phyloP scores from a whole-genome alignment of 2,888 invertebrate genomes.

The Cecidostiba fungosa region DNA sequence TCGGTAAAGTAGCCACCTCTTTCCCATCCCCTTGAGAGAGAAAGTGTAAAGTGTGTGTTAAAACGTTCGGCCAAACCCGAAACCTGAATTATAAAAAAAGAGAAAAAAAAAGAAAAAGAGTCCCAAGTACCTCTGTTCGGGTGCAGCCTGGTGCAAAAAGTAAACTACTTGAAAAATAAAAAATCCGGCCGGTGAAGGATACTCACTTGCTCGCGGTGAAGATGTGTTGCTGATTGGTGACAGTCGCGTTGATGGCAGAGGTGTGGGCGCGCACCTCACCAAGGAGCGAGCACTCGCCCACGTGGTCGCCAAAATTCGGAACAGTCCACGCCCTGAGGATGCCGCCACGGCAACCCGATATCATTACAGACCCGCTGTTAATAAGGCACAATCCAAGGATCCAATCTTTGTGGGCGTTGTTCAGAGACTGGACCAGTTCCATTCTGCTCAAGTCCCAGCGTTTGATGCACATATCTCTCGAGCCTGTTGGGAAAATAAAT shows the following conservation, averaged over 20 bases:
- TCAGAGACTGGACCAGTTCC: conserved; percentile 85
- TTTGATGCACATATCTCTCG: conserved; percentile 92
- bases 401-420: conserved; percentile 94
- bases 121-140: conserved; percentile 34
- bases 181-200: conserved; percentile 32
- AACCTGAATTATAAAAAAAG: conserved; percentile 21
- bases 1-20: conserved; percentile 30
- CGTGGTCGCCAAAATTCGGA: conserved; percentile 78
- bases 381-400: conserved; percentile 87
- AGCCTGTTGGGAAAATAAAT: conserved; percentile 79
- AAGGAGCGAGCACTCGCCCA: conserved; percentile 84
- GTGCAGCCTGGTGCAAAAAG: conserved; percentile 26
- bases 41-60: conserved; percentile 48
- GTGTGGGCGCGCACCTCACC: conserved; percentile 87
- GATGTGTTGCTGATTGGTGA: conserved; percentile 84
- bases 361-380: conserved; percentile 82
- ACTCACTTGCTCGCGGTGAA: conserved; percentile 93
- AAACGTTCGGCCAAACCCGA: conserved; percentile 47
- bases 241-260: conserved; percentile 86
- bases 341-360: conserved; percentile 90
- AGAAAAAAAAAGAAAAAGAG: conserved; percentile 7
- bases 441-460: conserved; percentile 88
- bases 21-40: conserved; percentile 57
- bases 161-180: conserved; percentile 27
- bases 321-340: conserved; percentile 87